A percentile compares a stretch with the other conserved stretches of the same genome.
phyloP scores from a whole-genome alignment of 2,797 vertebrate species.

The Anniella stebbinsi region DNA sequence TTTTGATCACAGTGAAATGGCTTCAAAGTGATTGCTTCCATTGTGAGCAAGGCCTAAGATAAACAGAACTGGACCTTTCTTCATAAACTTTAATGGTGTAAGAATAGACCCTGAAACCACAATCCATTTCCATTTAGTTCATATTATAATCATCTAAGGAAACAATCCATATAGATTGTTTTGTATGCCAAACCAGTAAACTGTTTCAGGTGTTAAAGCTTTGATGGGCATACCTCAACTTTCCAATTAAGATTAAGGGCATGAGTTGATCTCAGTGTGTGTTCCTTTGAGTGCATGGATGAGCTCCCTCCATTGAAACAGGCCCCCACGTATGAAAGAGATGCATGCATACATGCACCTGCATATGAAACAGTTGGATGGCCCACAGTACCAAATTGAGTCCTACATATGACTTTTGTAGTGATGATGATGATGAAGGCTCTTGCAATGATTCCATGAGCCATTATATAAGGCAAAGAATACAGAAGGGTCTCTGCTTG shows the following conservation, averaged over 20 bases:
- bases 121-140: constrained; percentile 3
- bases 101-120: not conserved
- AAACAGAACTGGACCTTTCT: not conserved
- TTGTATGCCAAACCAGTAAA: not conserved
- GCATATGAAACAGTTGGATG: not conserved
- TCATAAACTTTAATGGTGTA: not conserved
- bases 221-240: not conserved
- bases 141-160: not conserved
- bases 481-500: too few relatives aligned
- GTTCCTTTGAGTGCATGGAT: too few relatives aligned
- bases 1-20: not conserved
- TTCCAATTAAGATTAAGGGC: not conserved
- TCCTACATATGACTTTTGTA: not conserved
- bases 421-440: not conserved
- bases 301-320: too few relatives aligned
- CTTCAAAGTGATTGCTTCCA: not conserved
- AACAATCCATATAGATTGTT: not conserved
- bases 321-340: too few relatives aligned
- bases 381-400: not conserved
- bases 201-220: not conserved
- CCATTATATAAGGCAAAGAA: too few relatives aligned
- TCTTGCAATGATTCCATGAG: not conserved
- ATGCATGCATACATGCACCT: too few relatives aligned
- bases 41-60: not conserved
- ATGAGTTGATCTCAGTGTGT: not conserved